These are phyloP conservation scores for Clistopyga incitator DNA, from an alignment of 2,888 invertebrate genomes.

Conservation along the genomic window DNA sequence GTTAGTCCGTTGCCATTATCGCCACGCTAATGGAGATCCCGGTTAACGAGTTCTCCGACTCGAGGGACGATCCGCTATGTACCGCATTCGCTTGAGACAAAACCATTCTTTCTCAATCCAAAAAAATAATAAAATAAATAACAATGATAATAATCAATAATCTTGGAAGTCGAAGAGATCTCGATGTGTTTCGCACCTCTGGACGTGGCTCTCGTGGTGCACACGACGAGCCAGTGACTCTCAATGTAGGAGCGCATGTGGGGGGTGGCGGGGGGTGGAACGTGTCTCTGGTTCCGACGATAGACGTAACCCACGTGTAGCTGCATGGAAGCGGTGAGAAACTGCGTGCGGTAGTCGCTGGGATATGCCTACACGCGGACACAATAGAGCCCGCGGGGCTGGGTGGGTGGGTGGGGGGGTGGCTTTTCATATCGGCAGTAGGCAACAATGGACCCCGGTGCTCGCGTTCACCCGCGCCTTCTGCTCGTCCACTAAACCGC, in stretches of 20 bases:
- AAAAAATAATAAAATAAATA: background rate
- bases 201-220: background rate
- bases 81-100: background rate
- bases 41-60: conserved; percentile 33
- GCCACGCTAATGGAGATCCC: conserved; percentile 9
- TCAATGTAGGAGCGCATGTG: conserved; percentile 17
- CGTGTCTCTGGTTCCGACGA: conserved; percentile 11
- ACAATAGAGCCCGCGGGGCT: conserved; percentile 21
- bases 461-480: conserved; percentile 28
- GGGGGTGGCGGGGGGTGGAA: too few relatives aligned
- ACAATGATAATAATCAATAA: too few relatives aligned
- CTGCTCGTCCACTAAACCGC: conserved; percentile 28
- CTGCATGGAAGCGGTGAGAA: background rate
- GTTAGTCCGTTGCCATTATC: conserved; percentile 27
- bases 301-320: conserved; percentile 2
- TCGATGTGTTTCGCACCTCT: background rate
- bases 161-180: too few relatives aligned
- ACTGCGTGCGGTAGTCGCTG: background rate
- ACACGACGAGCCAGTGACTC: conserved; percentile 18
- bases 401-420: too few relatives aligned
- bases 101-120: background rate
- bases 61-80: background rate
- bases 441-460: conserved; percentile 51
- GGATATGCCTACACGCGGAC: conserved; percentile 27
- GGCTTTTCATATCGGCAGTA: conserved; percentile 58